Evolutionary conservation across 2,888 invertebrate genomes (phyloP).

Genomic region (Lepidocyrtoides sp.): DNA sequence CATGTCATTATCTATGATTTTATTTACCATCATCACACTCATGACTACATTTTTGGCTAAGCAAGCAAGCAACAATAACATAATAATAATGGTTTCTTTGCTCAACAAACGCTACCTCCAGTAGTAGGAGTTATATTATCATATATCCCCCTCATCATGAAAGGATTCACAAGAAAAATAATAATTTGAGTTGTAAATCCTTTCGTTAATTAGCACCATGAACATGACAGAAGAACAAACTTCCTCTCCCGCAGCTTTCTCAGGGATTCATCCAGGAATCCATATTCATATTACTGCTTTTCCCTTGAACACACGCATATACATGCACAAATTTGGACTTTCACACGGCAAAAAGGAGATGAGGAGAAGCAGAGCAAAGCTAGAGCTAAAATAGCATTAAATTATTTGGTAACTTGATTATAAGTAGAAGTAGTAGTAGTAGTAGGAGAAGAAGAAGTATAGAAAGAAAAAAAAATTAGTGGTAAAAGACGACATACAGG

Average conservation of each 20-base stretch:
- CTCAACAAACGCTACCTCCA: not conserved
- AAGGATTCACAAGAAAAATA: not conserved
- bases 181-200: conserved; percentile 65
- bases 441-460: too few relatives aligned
- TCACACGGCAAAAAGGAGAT: not conserved
- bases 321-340: not conserved
- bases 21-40: not conserved
- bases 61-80: not conserved
- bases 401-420: not conserved
- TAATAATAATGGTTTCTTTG: not conserved
- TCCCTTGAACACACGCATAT: not conserved
- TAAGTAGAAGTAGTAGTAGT: too few relatives aligned
- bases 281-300: not conserved
- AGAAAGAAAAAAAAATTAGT: too few relatives aligned
- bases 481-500: too few relatives aligned
- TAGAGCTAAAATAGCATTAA: not conserved
- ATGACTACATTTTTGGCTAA: too few relatives aligned
- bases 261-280: not conserved
- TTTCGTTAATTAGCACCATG: conserved; percentile 63
- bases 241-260: not conserved
- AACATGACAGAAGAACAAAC: not conserved
- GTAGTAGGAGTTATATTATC: too few relatives aligned
- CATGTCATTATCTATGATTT: too few relatives aligned
- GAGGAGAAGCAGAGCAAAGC: not conserved
- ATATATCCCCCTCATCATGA: not conserved